phyloP scores from a whole-genome alignment of 2,113 vertebrate species.

The Nicator chloris region DNA sequence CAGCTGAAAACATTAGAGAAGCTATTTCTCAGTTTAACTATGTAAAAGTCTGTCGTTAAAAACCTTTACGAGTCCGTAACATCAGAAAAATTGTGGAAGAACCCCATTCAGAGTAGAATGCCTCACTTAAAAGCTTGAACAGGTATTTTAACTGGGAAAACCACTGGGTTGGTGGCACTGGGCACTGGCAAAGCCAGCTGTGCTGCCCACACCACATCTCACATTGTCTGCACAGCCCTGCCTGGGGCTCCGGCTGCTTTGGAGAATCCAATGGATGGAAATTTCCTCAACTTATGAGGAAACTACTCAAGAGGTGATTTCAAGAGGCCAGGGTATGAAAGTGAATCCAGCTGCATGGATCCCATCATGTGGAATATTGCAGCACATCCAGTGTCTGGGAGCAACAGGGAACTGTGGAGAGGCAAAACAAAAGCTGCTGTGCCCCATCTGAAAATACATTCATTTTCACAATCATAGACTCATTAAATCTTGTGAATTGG shows the following conservation, averaged over 20 bases:
- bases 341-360: accelerated
- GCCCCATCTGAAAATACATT: not conserved
- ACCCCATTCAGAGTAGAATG: accelerated
- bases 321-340: not conserved
- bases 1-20: not conserved
- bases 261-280: not conserved
- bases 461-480: not conserved
- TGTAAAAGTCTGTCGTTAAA: not conserved
- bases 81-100: not conserved
- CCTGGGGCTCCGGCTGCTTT: accelerated
- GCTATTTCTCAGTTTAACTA: not conserved
- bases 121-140: not conserved
- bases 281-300: not conserved
- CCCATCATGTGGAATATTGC: not conserved
- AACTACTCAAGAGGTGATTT: not conserved
- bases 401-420: not conserved
- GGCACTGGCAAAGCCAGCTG: too few relatives aligned
- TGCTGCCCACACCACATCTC: not conserved
- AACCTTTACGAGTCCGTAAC: not conserved
- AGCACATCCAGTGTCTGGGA: not conserved
- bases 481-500: not conserved
- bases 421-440: not conserved
- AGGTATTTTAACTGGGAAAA: not conserved
- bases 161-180: accelerated
- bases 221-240: not conserved